phyloP scores from a whole-genome alignment of 2,888 invertebrate species.

The Zygaena filipendulae region DNA sequence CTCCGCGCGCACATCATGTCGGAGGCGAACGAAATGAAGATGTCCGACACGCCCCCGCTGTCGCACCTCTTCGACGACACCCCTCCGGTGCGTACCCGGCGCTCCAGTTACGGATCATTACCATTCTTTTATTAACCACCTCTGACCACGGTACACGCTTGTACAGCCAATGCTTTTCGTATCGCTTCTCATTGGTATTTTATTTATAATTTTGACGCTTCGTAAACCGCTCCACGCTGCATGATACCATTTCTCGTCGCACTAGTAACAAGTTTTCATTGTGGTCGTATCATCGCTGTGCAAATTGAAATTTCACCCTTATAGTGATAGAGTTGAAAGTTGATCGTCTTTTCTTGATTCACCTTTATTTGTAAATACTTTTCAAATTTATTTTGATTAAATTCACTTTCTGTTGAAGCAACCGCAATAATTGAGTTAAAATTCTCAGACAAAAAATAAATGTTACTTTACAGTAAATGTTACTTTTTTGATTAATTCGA shows the following conservation, averaged over 20 bases:
- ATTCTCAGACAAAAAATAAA: no score
- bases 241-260: slow-evolving; percentile 21
- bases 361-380: no score
- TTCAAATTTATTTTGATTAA: slow-evolving; percentile 8
- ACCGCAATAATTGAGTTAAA: slow-evolving; percentile 33
- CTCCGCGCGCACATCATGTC: slow-evolving; percentile 78
- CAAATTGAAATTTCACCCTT: not conserved
- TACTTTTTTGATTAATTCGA: no score
- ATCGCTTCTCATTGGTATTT: slow-evolving; percentile 18
- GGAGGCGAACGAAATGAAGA: slow-evolving; percentile 72
- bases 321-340: not conserved
- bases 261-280: slow-evolving; percentile 20
- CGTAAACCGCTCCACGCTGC: slow-evolving; percentile 24
- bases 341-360: not conserved
- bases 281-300: slow-evolving; percentile 11
- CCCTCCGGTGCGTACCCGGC: slow-evolving; percentile 41
- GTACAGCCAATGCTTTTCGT: slow-evolving; percentile 26
- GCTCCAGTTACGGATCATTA: slow-evolving; percentile 6
- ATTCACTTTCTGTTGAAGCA: slow-evolving; percentile 11
- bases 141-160: slow-evolving; percentile 26
- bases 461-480: no score
- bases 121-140: slow-evolving; percentile 13
- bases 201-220: slow-evolving; percentile 17
- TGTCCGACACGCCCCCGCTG: slow-evolving; percentile 59
- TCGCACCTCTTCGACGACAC: slow-evolving; percentile 66